Conservation (phyloP, 2,797 vertebrate species). For the Megalops cyprinoides region DNA sequence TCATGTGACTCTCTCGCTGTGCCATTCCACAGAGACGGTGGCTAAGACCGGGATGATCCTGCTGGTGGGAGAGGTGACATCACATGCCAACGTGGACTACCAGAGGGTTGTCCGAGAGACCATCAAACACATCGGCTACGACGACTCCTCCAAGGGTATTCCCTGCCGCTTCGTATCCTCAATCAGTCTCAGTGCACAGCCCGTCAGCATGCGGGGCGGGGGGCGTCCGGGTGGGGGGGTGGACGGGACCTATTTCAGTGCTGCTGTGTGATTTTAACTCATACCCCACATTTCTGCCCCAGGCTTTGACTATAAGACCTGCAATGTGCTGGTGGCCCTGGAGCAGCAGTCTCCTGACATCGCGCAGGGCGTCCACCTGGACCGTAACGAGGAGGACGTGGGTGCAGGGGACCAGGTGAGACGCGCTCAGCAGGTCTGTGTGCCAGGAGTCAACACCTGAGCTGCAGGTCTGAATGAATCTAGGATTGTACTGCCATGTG, state of each 20-base stretch:
- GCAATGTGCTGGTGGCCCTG: slow-evolving; percentile 92
- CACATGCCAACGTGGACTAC: slow-evolving; percentile 85
- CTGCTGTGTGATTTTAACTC: background rate
- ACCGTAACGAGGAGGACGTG: slow-evolving; percentile 90
- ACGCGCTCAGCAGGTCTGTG: background rate
- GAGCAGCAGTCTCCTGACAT: slow-evolving; percentile 96
- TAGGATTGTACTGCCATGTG: no score
- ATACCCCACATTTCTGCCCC: background rate
- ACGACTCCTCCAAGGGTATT: slow-evolving; percentile 92
- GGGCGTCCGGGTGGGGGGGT: no score
- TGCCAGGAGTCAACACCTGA: no score
- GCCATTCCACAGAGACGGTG: slow-evolving; percentile 82
- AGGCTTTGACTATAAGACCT: slow-evolving; percentile 96
- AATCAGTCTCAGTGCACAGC: no score
- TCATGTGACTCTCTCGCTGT: background rate
- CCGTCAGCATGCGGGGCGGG: no score
- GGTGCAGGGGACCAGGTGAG: slow-evolving; percentile 92
- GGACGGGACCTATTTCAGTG: no score
- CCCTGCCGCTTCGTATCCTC: background rate
- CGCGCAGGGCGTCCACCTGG: slow-evolving; percentile 90
- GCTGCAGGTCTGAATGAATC: no score
- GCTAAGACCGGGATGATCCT: slow-evolving; percentile 98
- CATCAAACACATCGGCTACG: slow-evolving; percentile 90
- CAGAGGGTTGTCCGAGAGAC: slow-evolving; percentile 92
- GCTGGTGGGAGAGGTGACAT: slow-evolving; percentile 92